Percentiles rank a stretch among this genome's conserved stretches.
phyloP scores from a whole-genome alignment of 2,113 vertebrate genomes.

The Coturnix japonica region DNA sequence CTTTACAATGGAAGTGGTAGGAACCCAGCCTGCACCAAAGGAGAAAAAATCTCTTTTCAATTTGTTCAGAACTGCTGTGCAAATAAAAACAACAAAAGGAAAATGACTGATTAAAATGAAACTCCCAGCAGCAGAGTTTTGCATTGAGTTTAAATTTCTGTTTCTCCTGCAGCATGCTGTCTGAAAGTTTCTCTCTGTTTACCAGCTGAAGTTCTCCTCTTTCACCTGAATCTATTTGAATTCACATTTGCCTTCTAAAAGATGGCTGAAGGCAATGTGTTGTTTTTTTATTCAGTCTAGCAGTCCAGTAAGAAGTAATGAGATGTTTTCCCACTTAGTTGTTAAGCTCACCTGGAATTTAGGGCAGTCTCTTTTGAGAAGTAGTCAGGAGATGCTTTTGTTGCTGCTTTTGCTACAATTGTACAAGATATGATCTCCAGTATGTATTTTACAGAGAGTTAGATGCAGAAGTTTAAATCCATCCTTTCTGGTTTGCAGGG shows the following conservation, averaged over 20 bases:
- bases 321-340: background rate
- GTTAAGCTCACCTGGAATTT: background rate
- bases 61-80: slow-evolving; percentile 42
- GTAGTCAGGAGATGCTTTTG: background rate
- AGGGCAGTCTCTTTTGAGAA: background rate
- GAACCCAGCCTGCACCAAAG: background rate
- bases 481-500: background rate
- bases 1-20: slow-evolving; percentile 13
- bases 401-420: background rate
- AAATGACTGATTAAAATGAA: slow-evolving; percentile 48
- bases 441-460: background rate
- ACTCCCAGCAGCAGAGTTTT: slow-evolving; percentile 9
- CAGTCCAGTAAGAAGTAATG: background rate
- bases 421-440: background rate
- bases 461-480: background rate
- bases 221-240: background rate
- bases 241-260: background rate
- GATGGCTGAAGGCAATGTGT: background rate
- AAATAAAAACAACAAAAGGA: slow-evolving; percentile 51
- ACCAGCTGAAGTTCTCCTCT: background rate
- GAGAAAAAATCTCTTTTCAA: slow-evolving; percentile 16
- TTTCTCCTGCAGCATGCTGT: background rate
- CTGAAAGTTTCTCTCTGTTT: slow-evolving; percentile 18
- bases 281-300: background rate
- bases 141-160: background rate